A percentile compares a stretch with the other conserved stretches of the same genome.
These are phyloP conservation scores for Zeuzera pyrina DNA, from an alignment of 2,888 invertebrate genomes.

Conservation along the genomic window DNA sequence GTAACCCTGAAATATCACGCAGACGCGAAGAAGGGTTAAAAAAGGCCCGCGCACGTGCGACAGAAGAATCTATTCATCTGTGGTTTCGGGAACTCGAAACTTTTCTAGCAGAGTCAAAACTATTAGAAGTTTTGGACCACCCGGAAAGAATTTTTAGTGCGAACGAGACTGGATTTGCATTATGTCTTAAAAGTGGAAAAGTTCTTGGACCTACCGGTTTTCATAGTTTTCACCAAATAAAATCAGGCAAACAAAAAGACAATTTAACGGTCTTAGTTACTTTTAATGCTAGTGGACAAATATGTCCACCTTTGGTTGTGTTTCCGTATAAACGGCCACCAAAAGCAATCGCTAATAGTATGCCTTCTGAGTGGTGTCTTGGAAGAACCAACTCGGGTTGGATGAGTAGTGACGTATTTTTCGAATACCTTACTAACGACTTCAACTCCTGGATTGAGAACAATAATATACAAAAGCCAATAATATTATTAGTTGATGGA, in stretches of 20 bases:
- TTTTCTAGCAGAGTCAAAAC: slow-evolving; percentile 4
- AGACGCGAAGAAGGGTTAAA: slow-evolving; percentile 7
- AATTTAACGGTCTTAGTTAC: slow-evolving; percentile 22
- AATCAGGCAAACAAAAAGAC: slow-evolving; percentile 23
- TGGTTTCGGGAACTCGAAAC: slow-evolving; percentile 10
- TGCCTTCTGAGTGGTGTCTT: slow-evolving; percentile 19
- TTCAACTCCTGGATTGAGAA: slow-evolving; percentile 18
- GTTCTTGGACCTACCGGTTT: slow-evolving; percentile 22
- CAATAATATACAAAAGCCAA: slow-evolving; percentile 16
- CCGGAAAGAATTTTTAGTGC: slow-evolving; percentile 13
- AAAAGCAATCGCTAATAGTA: slow-evolving; percentile 10
- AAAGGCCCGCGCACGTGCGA: slow-evolving; percentile 5
- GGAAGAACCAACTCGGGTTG: slow-evolving; percentile 18
- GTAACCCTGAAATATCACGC: slow-evolving; percentile 6
- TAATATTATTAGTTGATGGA: slow-evolving; percentile 21
- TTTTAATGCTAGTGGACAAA: slow-evolving; percentile 19
- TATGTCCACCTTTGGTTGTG: slow-evolving; percentile 16
- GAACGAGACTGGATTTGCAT: slow-evolving; percentile 20
- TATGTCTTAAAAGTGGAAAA: slow-evolving; percentile 21
- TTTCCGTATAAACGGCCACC: slow-evolving; percentile 14
- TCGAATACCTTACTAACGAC: slow-evolving; percentile 21
- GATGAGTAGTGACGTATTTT: slow-evolving; percentile 19
- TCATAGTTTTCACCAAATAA: slow-evolving; percentile 19
- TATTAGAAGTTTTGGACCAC: slow-evolving; percentile 7
- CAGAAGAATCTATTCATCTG: slow-evolving; percentile 4